Base-by-base conservation (phyloP, 2,797 vertebrate genomes). In the Hybognathus amarus region DNA sequence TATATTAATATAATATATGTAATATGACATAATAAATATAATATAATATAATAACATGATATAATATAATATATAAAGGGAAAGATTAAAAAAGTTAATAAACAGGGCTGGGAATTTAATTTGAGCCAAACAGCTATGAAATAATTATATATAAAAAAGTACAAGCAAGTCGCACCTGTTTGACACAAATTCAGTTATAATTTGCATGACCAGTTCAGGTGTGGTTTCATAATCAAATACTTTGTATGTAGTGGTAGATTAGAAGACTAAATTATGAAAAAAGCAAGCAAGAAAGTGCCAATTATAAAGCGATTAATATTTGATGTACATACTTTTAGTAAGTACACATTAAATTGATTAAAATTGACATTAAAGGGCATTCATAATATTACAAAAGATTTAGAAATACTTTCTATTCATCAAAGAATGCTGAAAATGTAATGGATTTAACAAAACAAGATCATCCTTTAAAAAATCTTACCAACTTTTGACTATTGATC, bases 151-250 rank as follows among this genome's bases (percentile, higher is more conserved):
- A 1, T 13, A 36, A 77, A 42, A 42, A 17, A 27, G 4, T 24
- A 63, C n/a, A 77, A 20, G 59, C 17, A 20, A 30, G 38, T 77
- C 38, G 27, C 52, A 76, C 73, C 33, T 22, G 45, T 73, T 8
- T 64, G 56, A 50, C 24, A n/a, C 22, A 18, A 47, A 40, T 64
- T 64, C 40, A 20, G 6, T 45, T 38, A 27, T 12, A 3, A 38
- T 64, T 73, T 81, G 69, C 80, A 82, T 74, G 40, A 81, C 24
- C 12, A 52, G 56, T 64, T 22, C 3, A 66, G 59, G 50, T 70
- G 66, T 30, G 2, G 30, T 18, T 42, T 52, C 15, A 64, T 24
- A 50, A 36, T 13, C n/a, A 63, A 82, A 61, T 71, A 33, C 38
- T 18, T 71, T 71, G 54, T 3, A 47, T 24, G 40, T 2, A 5